These are phyloP conservation scores for Forbesichthys agassizii DNA, from an alignment of 2,113 vertebrate species.

Conservation along the genomic window DNA sequence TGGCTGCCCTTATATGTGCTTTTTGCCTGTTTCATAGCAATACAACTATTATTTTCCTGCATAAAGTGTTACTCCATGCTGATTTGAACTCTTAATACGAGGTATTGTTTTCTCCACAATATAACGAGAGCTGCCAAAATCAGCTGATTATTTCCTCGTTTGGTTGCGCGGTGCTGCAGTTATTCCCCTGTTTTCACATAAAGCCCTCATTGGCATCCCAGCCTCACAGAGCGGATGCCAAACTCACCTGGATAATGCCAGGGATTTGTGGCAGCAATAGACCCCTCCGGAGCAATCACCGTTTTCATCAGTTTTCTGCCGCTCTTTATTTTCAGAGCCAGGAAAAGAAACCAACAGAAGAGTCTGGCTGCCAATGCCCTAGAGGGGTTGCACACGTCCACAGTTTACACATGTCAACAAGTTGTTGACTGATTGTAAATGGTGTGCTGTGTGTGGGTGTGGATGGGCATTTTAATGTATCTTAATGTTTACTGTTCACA, in stretches of 20 bases:
- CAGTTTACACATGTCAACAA: too few relatives aligned
- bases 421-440: too few relatives aligned
- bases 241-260: conserved; percentile 45
- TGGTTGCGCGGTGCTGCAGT: neutral
- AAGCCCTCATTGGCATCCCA: conserved; percentile 36
- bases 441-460: too few relatives aligned
- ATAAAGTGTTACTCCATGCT: neutral
- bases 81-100: neutral
- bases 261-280: conserved; percentile 56
- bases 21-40: neutral
- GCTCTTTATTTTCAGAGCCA: conserved; percentile 48
- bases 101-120: neutral
- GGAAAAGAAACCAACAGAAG: conserved; percentile 64
- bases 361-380: conserved; percentile 42
- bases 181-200: conserved; percentile 16
- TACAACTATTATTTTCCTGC: neutral
- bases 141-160: neutral
- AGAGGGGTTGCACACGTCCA: too few relatives aligned
- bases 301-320: conserved; percentile 29
- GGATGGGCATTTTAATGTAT: too few relatives aligned
- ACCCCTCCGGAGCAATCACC: conserved; percentile 44
- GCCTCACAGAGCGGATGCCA: conserved; percentile 39
- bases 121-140: neutral
- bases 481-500: too few relatives aligned
- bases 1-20: neutral